Conservation (phyloP, 2,797 vertebrate species). For the Psittacula derbiana region DNA sequence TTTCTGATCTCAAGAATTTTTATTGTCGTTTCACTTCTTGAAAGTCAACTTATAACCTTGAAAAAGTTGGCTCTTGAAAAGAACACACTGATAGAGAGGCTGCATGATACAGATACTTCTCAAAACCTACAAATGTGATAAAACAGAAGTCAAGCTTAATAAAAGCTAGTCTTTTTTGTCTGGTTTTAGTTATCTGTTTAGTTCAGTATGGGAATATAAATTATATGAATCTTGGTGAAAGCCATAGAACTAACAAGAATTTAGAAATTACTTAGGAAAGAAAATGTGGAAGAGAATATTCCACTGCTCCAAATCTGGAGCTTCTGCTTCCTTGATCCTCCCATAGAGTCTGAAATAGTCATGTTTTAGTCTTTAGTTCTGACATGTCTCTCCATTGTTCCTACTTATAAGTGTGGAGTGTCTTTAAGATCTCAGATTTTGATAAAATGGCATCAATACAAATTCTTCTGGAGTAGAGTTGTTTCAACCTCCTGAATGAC, state of each 20-base stretch:
- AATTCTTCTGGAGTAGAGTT: neutral
- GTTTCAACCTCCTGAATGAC: neutral
- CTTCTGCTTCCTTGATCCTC: neutral
- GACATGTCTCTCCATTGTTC: neutral
- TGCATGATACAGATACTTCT: neutral
- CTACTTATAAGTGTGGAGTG: neutral
- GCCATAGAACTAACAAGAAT: neutral
- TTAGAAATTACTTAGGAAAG: neutral
- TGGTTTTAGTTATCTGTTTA: accelerated
- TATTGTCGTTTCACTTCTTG: neutral
- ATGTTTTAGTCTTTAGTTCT: neutral
- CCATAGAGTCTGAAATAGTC: neutral
- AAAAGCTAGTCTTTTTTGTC: neutral
- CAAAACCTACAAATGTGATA: neutral
- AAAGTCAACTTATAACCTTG: neutral
- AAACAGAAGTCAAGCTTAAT: neutral
- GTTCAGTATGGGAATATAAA: neutral
- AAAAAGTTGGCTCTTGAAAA: neutral
- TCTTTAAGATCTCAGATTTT: neutral
- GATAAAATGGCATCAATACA: neutral
- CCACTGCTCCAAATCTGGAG: neutral
- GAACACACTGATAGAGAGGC: neutral
- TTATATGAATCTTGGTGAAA: neutral
- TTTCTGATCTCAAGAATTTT: neutral
- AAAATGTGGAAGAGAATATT: neutral